Evolutionary conservation across 2,797 vertebrate genomes (phyloP), one percentile per base, ranked within the genome.

Genomic region (Lateolabrax maculatus): DNA sequence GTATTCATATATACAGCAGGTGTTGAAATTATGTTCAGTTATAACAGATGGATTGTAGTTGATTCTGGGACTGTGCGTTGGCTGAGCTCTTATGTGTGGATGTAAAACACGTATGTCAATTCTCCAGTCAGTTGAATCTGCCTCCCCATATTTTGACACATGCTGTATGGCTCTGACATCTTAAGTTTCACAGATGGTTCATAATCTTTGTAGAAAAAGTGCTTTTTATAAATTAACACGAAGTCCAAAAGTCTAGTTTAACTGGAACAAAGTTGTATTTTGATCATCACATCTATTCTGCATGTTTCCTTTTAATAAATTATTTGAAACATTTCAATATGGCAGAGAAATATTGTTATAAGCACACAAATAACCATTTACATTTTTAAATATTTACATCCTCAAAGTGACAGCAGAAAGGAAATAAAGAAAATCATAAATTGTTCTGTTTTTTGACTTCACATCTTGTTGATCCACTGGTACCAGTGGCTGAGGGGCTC

Each of bases 361-460:
- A 93, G 86, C 84, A 85, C 90, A 85, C 86, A 85, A 90, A 92
- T 84, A 37, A 84, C 77, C 87, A 89, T 90, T 84, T 89, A 92
- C 91, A 93, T 86, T 80, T 86, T 73, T 29, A 70, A 89, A 87
- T 94, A 94, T 94, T 92, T 94, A 94, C 92, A 94, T 78, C 80
- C 55, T 41, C 56, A 71, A 89, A 75, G 70, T 66, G 71, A 88
- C 71, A 84, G 75, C 66, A 88, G 27, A 67, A 79, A 49, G 3
- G 11, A n/a, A 69, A 62, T 1, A 62, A 70, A 71, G 34, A 58
- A 65, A 62, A 61, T n/a, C 16, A 52, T 18, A 39, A 63, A 37
- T 43, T 41, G 68, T 76, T 78, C 56, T 21, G 65, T 62, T 78
- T n/a, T 74, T 52, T 66, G 63, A 68, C 36, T 53, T 83, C 80